A percentile compares a stretch with the other conserved stretches of the same genome.
phyloP scores from a whole-genome alignment of 2,797 vertebrate genomes.

The Epinephelus awoara region DNA sequence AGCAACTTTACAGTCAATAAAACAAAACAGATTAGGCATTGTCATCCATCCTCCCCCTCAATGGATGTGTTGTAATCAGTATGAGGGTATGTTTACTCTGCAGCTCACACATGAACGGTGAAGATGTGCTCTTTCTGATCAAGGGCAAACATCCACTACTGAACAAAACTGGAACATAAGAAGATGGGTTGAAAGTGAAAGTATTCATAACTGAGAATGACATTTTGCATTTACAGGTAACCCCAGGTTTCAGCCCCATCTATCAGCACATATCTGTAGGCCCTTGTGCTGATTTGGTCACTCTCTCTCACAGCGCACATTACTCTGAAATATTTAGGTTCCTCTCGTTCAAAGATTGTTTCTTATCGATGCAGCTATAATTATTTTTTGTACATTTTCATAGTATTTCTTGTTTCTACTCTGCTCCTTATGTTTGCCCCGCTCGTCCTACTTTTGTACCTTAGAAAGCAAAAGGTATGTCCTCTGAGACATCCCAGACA shows the following conservation, averaged over 20 bases:
- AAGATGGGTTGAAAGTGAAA: not conserved
- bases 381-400: not conserved
- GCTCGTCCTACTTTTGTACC: not conserved
- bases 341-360: not conserved
- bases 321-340: not conserved
- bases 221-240: constrained; percentile 1
- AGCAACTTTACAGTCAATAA: constrained; percentile 43
- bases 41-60: constrained; percentile 23
- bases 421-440: not conserved
- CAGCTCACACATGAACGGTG: not conserved
- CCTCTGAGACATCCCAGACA: not conserved
- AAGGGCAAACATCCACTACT: constrained; percentile 5
- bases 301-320: not conserved
- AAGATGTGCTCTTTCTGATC: constrained; percentile 7
- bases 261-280: not conserved
- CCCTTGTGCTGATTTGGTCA: not conserved
- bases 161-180: not conserved
- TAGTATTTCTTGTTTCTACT: not conserved
- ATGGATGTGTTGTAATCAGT: constrained; percentile 10
- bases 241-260: not conserved
- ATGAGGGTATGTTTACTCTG: constrained; percentile 28
- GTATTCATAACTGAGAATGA: constrained; percentile 5
- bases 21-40: constrained; percentile 37
- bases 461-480: not conserved
- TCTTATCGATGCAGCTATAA: not conserved